A percentile compares a stretch with the other conserved stretches of the same genome.
phyloP scores from a whole-genome alignment of 2,113 vertebrate species.

The Gavialis gangeticus region DNA sequence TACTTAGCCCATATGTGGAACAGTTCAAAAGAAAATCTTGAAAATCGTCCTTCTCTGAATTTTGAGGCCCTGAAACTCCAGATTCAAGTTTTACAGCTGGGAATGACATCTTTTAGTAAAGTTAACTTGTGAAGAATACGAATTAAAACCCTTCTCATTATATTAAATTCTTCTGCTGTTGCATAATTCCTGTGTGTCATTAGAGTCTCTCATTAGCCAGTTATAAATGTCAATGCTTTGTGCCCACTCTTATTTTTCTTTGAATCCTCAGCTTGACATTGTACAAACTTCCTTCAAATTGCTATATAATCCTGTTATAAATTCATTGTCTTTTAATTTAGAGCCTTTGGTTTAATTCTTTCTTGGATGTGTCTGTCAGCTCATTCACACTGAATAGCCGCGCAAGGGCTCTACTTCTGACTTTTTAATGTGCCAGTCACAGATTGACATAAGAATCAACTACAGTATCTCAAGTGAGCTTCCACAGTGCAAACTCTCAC shows the following conservation, averaged over 20 bases:
- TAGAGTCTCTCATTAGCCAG: not conserved
- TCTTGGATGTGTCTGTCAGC: conserved; percentile 49
- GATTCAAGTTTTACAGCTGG: not conserved
- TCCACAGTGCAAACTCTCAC: conserved; percentile 57
- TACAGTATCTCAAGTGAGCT: conserved; percentile 51
- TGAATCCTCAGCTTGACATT: conserved; percentile 32
- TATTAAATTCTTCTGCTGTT: not conserved
- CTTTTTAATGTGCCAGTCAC: conserved; percentile 63
- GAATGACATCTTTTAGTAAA: not conserved
- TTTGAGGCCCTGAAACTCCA: not conserved
- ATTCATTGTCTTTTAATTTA: conserved; percentile 64
- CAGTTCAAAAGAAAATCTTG: not conserved
- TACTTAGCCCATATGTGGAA: not conserved
- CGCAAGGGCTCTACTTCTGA: conserved; percentile 55
- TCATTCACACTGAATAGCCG: conserved; percentile 43
- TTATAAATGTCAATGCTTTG: conserved; percentile 49
- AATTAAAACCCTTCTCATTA: conserved; percentile 11
- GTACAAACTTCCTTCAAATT: conserved; percentile 37
- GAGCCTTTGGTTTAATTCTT: conserved; percentile 55
- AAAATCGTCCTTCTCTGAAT: not conserved
- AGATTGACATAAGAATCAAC: conserved; percentile 9
- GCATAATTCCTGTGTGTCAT: not conserved
- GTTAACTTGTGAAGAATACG: not conserved
- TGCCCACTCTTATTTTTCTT: conserved; percentile 40
- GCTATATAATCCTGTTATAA: conserved; percentile 62